Base-by-base conservation (phyloP, 2,888 invertebrate species). In the Scaptomyza tumidula region DNA sequence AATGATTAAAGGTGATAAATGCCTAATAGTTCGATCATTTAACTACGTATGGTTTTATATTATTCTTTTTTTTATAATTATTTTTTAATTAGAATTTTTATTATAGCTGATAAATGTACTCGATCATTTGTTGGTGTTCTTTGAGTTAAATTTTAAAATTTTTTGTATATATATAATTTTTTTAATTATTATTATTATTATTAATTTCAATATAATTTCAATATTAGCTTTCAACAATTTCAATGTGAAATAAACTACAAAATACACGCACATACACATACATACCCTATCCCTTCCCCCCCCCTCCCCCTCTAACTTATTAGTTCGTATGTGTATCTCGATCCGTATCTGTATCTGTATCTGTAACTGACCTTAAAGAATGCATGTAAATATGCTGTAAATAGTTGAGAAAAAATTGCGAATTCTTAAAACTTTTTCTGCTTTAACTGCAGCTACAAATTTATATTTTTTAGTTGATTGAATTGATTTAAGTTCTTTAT, bases 211-310 rank as follows among this genome's bases (percentile, higher is more conserved):
- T 66, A 69, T 69, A 60, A 67, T 70, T 75, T 66, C 19, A 19
- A 19, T 19, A 53, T 75, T 62, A 49, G 68, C 72, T 54, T 64
- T 67, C 62, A 77, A 74, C 74, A 72, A 84, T 84, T 84, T 84
- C 83, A 84, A 84, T 84, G 83, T 84, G 83, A 84, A 84, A 84
- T 86, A 86, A 86, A 75, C 78, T 80, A 83, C 83, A 69, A 75
- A 29, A 29, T 29, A 7, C 29, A 6, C 29, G 29, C 29, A 29
- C 29, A 29, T 29, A 29, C 29, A 29, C 29, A 29, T 27, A 27
- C 27, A 27, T 6, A 27, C 6, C 6, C 27, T 19, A 19, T 6
- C 27, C 6, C 27, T 27, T 2, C 4, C 27, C 35, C 6, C 6
- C 16, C n/a, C 11, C 11, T 48, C 14, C 16, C 7, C 7, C 24